A percentile compares a stretch with the other conserved stretches of the same genome.
These are phyloP conservation scores for Leptinotarsa lineolata DNA, from an alignment of 1,140 invertebrate genomes.

Conservation along the genomic window DNA sequence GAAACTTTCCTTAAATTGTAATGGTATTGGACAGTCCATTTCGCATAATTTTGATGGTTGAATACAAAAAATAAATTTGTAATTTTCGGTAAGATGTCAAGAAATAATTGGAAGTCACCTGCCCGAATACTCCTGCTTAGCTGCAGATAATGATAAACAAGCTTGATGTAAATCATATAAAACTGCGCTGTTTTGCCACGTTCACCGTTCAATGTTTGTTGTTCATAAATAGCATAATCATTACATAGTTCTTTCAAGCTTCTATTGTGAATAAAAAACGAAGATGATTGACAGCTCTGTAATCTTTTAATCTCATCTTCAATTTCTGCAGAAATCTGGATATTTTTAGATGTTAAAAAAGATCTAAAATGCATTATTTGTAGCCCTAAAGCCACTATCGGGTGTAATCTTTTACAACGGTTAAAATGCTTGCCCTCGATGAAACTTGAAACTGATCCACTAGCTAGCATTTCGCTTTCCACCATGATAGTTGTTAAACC, in stretches of 20 bases:
- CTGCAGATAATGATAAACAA: slow-evolving; percentile 43
- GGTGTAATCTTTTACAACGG: slow-evolving; percentile 50
- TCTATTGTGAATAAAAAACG: slow-evolving; percentile 41
- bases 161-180: slow-evolving; percentile 42
- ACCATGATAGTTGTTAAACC: slow-evolving; percentile 56
- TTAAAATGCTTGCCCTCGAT: slow-evolving; percentile 41
- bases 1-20: too few species aligned
- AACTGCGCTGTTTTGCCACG: slow-evolving; percentile 43
- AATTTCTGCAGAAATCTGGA: slow-evolving; percentile 35
- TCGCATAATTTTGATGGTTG: too few species aligned
- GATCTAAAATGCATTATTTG: slow-evolving; percentile 56
- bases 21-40: too few species aligned
- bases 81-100: slow-evolving; percentile 3
- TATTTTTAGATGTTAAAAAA: slow-evolving; percentile 37
- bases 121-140: slow-evolving; percentile 44
- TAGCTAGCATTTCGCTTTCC: slow-evolving; percentile 54
- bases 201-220: slow-evolving; percentile 41
- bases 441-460: slow-evolving; percentile 38
- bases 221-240: slow-evolving; percentile 37
- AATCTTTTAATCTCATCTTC: slow-evolving; percentile 31
- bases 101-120: slow-evolving; percentile 43
- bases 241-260: slow-evolving; percentile 33
- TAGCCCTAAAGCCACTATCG: slow-evolving; percentile 54
- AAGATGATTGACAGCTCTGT: slow-evolving; percentile 31
- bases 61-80: too few species aligned